A percentile compares a stretch with the other conserved stretches of the same genome.
Evolutionary conservation across 2,797 vertebrate species (phyloP).

Genomic region (Danio albolineatus): DNA sequence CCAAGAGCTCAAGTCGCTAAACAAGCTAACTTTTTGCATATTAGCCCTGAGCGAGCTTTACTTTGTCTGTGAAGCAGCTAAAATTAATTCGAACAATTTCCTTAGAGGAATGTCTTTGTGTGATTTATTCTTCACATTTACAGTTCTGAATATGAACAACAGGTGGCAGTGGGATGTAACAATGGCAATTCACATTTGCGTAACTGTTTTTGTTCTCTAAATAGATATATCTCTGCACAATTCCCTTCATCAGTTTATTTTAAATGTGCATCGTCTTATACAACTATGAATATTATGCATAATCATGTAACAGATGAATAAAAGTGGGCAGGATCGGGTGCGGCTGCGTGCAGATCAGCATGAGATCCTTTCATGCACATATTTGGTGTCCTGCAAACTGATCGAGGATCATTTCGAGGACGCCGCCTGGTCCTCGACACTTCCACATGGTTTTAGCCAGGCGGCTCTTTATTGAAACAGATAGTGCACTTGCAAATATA

Average conservation of each 20-base stretch:
- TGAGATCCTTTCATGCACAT: background rate
- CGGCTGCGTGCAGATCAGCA: slow-evolving; percentile 2
- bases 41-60: too few species aligned
- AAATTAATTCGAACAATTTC: too few species aligned
- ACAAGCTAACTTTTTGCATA: too few species aligned
- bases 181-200: background rate
- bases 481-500: slow-evolving; percentile 32
- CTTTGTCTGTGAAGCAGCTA: too few species aligned
- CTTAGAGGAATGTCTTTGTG: too few species aligned
- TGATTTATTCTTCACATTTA: background rate
- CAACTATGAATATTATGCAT: background rate
- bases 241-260: background rate
- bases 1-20: too few species aligned
- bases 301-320: background rate
- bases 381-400: background rate
- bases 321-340: slow-evolving; percentile 10
- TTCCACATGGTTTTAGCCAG: background rate
- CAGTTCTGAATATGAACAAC: slow-evolving; percentile 37
- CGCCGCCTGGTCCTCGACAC: background rate
- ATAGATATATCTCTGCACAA: background rate
- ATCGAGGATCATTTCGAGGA: background rate
- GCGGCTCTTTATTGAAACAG: background rate
- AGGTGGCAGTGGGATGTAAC: slow-evolving; percentile 45
- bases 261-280: too few species aligned
- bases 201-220: background rate